These are phyloP conservation scores for Morinoia aosen DNA, from an alignment of 2,888 invertebrate genomes.

Conservation along the genomic window DNA sequence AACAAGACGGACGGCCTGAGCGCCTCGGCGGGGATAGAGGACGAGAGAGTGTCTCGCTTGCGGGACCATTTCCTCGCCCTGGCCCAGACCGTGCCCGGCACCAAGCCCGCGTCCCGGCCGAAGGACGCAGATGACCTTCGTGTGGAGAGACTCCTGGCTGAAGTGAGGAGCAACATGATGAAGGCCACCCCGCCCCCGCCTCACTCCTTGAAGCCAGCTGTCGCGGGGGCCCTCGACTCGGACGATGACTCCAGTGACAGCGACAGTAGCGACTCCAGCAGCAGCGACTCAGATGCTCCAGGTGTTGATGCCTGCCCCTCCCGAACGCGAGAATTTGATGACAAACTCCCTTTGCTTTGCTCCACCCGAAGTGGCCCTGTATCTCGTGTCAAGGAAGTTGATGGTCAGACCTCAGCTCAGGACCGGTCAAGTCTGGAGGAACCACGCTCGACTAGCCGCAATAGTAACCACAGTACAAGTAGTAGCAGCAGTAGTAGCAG, in stretches of 20 bases:
- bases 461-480: background rate
- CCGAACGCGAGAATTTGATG: background rate
- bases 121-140: background rate
- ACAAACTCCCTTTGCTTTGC: background rate
- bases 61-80: constrained; percentile 36
- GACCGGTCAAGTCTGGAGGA: background rate
- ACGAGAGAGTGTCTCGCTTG: constrained; percentile 32
- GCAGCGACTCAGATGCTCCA: background rate
- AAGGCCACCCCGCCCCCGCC: constrained; percentile 2
- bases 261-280: background rate
- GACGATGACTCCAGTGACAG: background rate
- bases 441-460: background rate
- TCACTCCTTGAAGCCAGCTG: background rate
- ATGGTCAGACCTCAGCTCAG: background rate
- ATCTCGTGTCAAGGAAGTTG: background rate
- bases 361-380: background rate
- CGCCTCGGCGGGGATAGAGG: background rate
- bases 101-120: background rate
- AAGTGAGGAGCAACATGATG: constrained; percentile 29
- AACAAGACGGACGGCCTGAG: background rate
- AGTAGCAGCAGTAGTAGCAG: constrained; percentile 30
- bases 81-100: background rate
- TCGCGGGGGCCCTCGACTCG: background rate
- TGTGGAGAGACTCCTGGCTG: constrained; percentile 33
- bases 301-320: background rate